Conservation (phyloP, 2,888 invertebrate species). For the Myopa tessellatipennis region DNA sequence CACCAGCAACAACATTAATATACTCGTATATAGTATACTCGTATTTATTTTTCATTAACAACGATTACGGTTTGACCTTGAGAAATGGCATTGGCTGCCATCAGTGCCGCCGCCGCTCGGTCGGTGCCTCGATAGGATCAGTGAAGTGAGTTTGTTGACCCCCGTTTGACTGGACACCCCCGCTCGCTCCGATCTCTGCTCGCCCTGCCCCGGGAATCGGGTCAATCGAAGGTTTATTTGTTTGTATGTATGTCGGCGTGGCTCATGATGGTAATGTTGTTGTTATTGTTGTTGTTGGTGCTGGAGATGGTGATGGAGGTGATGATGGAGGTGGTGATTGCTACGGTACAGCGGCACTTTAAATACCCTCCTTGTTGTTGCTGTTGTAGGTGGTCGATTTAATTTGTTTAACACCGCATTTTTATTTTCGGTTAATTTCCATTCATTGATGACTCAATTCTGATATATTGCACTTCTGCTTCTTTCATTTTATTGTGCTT, state of each 20-base stretch:
- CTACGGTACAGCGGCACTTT: background rate
- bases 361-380: slow-evolving; percentile 35
- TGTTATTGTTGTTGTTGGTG: slow-evolving; percentile 15
- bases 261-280: slow-evolving; percentile 16
- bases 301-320: slow-evolving; percentile 23
- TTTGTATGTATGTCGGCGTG: slow-evolving; percentile 31
- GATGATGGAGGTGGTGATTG: slow-evolving; percentile 27
- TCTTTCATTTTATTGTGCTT: slow-evolving; percentile 9
- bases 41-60: slow-evolving; percentile 64
- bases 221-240: slow-evolving; percentile 43
- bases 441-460: slow-evolving; percentile 29
- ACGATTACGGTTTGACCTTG: slow-evolving; percentile 65
- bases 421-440: slow-evolving; percentile 41
- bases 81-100: slow-evolving; percentile 54
- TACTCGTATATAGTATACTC: slow-evolving; percentile 11
- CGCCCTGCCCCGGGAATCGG: slow-evolving; percentile 38
- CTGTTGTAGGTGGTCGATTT: slow-evolving; percentile 26
- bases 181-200: background rate
- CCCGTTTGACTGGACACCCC: background rate
- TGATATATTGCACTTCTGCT: slow-evolving; percentile 7
- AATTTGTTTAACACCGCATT: slow-evolving; percentile 38
- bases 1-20: slow-evolving; percentile 45
- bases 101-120: slow-evolving; percentile 37
- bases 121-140: slow-evolving; percentile 40
- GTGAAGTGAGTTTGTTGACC: slow-evolving; percentile 47